Evolutionary conservation across 2,113 vertebrate species (phyloP).

Genomic region (Tragelaphus strepsiceros): DNA sequence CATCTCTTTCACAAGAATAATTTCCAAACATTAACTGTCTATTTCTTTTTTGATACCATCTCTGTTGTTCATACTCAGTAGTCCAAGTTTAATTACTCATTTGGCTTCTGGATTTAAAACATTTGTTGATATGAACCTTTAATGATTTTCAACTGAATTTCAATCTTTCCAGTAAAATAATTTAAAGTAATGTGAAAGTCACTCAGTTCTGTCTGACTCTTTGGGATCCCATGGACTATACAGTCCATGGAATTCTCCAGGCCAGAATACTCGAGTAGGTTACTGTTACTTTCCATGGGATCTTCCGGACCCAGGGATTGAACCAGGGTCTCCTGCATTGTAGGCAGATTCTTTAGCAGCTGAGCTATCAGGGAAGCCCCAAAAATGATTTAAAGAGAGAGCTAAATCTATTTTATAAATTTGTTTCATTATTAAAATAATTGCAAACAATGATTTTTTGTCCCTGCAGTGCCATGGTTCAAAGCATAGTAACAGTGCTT

Average conservation of each 20-base stretch:
- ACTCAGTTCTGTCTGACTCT: background rate
- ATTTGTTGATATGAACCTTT: background rate
- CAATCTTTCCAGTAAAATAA: background rate
- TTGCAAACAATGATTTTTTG: background rate
- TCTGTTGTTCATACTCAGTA: background rate
- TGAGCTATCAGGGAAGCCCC: background rate
- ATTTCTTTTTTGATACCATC: background rate
- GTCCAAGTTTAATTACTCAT: background rate
- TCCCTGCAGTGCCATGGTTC: background rate
- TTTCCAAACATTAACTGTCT: background rate
- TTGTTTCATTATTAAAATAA: conserved; percentile 3
- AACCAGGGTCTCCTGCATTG: background rate
- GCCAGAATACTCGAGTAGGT: background rate
- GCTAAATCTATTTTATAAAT: background rate
- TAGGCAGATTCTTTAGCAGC: background rate
- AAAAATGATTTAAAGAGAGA: background rate
- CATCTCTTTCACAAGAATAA: background rate
- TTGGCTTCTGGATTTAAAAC: background rate
- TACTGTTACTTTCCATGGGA: background rate
- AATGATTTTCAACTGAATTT: background rate
- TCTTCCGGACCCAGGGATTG: background rate
- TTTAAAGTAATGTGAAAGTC: background rate
- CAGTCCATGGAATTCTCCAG: background rate
- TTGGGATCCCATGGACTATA: too few species aligned
- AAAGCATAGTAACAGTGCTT: background rate